Evolutionary conservation across 2,113 vertebrate species (phyloP).

Genomic region (Quiscalus mexicanus): DNA sequence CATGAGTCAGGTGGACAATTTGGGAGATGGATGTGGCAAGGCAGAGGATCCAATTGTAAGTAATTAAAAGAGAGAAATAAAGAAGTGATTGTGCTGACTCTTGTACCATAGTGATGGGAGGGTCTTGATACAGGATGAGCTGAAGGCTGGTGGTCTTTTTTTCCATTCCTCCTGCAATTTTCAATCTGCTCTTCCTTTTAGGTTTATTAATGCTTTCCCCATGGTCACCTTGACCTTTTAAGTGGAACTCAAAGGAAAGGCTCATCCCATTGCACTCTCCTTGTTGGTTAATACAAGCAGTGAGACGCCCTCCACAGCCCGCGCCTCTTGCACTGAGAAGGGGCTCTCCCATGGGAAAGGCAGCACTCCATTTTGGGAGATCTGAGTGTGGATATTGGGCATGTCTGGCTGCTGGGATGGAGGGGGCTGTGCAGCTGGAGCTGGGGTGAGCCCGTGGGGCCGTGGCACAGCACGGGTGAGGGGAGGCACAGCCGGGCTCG

Average conservation of each 20-base stretch:
- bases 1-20: neutral
- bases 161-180: neutral
- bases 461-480: neutral
- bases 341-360: neutral
- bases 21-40: neutral
- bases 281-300: neutral
- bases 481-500: rapidly evolving
- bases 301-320: neutral
- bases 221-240: neutral
- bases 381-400: rapidly evolving
- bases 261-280: rapidly evolving
- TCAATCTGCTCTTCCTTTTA: neutral
- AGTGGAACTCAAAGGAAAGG: neutral
- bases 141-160: neutral
- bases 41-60: neutral
- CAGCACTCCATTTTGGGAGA: neutral
- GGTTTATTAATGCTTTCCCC: neutral
- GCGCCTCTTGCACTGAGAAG: neutral
- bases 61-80: neutral
- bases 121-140: neutral
- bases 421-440: neutral
- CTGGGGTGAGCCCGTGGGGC: neutral
- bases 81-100: neutral
- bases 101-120: rapidly evolving
- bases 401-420: neutral